phyloP scores from a whole-genome alignment of 2,888 invertebrate genomes.

The Drosophila atripex region DNA sequence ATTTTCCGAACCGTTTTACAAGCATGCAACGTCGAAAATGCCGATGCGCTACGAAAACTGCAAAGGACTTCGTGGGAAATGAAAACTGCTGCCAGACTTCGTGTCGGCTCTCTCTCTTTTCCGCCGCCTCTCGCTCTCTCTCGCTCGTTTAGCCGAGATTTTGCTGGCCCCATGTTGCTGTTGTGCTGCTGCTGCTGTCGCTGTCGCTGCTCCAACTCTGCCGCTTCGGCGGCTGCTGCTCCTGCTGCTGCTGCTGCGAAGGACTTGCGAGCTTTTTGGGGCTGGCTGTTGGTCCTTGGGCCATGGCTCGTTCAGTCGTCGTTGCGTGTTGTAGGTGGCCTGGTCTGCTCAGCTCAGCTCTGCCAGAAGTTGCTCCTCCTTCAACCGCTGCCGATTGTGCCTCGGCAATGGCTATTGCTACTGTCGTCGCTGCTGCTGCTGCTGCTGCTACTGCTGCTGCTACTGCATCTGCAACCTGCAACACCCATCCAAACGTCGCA shows the following conservation, averaged over 20 bases:
- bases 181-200: conserved; percentile 34
- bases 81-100: conserved; percentile 13
- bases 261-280: conserved; percentile 40
- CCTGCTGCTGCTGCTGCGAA: conserved; percentile 48
- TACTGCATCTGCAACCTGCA: conserved; percentile 42
- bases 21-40: conserved; percentile 61
- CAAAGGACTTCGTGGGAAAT: conserved; percentile 62
- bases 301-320: conserved; percentile 79
- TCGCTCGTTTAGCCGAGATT: conserved; percentile 44
- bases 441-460: conserved; percentile 38
- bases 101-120: conserved; percentile 32
- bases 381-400: conserved; percentile 34
- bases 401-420: conserved; percentile 12
- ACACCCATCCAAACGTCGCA: conserved; percentile 34
- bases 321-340: conserved; percentile 82
- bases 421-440: conserved; percentile 21
- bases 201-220: conserved; percentile 8
- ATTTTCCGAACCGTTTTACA: conserved; percentile 60
- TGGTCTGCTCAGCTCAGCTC: conserved; percentile 63
- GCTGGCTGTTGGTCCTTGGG: conserved; percentile 75
- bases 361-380: conserved; percentile 29
- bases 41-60: conserved; percentile 75
- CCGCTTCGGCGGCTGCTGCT: conserved; percentile 14
- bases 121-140: conserved; percentile 32
- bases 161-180: conserved; percentile 39